Evolutionary conservation across 2,888 invertebrate genomes (phyloP).

Genomic region (Plagodis dolabraria): DNA sequence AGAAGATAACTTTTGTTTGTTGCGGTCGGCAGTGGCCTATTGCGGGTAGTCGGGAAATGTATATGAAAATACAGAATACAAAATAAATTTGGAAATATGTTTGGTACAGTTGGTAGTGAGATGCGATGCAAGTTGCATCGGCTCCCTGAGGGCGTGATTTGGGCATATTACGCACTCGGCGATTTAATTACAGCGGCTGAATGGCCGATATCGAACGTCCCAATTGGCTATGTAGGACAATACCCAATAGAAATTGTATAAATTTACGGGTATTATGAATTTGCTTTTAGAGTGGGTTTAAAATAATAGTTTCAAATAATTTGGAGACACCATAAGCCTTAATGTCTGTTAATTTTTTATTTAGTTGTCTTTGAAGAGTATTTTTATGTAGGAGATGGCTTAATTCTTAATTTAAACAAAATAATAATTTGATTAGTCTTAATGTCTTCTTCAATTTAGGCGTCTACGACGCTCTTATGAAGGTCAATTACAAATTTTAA

Average conservation of each 20-base stretch:
- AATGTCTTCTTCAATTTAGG: too few relatives aligned
- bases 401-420: too few relatives aligned
- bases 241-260: background rate
- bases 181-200: constrained; percentile 27
- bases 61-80: constrained; percentile 46
- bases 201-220: constrained; percentile 14
- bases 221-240: constrained; percentile 11
- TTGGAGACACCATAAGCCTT: too few relatives aligned
- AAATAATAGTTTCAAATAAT: too few relatives aligned
- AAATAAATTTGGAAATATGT: constrained; percentile 72
- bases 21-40: constrained; percentile 50
- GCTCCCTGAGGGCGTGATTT: constrained; percentile 59
- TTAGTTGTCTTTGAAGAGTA: too few relatives aligned
- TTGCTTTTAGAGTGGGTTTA: too few relatives aligned
- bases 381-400: too few relatives aligned
- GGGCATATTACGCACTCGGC: constrained; percentile 48
- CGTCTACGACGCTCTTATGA: too few relatives aligned
- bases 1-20: constrained; percentile 56
- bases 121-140: constrained; percentile 64
- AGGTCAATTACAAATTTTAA: too few relatives aligned
- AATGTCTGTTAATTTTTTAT: too few relatives aligned
- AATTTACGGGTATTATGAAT: background rate
- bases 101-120: constrained; percentile 49
- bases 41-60: constrained; percentile 44
- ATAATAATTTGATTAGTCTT: too few relatives aligned